phyloP scores from a whole-genome alignment of 2,888 invertebrate species.

The Campoplex capitator region DNA sequence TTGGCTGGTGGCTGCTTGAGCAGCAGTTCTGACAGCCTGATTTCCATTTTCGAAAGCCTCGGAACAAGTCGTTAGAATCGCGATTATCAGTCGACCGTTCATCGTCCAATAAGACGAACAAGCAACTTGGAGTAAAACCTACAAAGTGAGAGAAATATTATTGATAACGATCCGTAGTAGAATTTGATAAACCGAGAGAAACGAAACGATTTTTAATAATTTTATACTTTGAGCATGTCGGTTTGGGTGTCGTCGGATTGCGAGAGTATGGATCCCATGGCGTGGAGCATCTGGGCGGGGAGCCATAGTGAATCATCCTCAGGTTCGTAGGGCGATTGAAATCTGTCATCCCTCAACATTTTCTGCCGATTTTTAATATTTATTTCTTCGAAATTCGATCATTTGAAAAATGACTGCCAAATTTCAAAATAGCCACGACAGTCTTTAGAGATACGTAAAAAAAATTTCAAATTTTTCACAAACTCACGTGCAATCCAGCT shows the following conservation, averaged over 20 bases:
- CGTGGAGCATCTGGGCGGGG: slow-evolving; percentile 94
- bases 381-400: neutral
- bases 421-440: neutral
- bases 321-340: slow-evolving; percentile 95
- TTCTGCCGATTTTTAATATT: slow-evolving; percentile 86
- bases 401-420: neutral
- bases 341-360: slow-evolving; percentile 95
- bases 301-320: slow-evolving; percentile 97
- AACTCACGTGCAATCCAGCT: slow-evolving; percentile 94
- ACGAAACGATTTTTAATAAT: slow-evolving; percentile 79
- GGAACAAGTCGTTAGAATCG: slow-evolving; percentile 93
- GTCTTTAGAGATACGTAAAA: neutral
- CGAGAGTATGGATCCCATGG: slow-evolving; percentile 92
- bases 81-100: slow-evolving; percentile 95
- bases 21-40: slow-evolving; percentile 93
- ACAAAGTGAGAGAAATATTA: slow-evolving; percentile 66
- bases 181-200: neutral
- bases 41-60: slow-evolving; percentile 93
- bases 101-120: slow-evolving; percentile 95
- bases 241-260: slow-evolving; percentile 95
- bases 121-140: slow-evolving; percentile 94
- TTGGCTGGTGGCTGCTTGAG: slow-evolving; percentile 95
- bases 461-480: neutral
- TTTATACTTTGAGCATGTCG: slow-evolving; percentile 88
- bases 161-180: neutral